Evolutionary conservation across 2,113 vertebrate genomes (phyloP), one percentile per base, ranked within the genome.

Genomic region (Potamarius usumacintae): DNA sequence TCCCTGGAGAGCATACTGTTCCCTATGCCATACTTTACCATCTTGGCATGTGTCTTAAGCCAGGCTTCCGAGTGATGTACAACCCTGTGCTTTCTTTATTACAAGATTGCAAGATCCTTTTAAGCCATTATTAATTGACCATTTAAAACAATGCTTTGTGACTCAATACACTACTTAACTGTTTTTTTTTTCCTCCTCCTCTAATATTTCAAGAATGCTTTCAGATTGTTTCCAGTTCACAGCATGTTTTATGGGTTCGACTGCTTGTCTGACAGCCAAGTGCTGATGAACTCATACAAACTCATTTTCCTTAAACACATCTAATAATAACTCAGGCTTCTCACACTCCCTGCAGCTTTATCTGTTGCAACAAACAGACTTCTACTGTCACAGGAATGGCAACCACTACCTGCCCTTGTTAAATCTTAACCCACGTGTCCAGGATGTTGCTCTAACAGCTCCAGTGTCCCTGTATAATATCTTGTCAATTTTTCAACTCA

Each of bases 161-260:
- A 78, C 25, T n/a, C 10, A 18, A 65, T 7, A 83, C 30, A 15
- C 18, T 57, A 58, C 57, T 60, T 60, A 34, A 10, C 63, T 57
- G 25, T 17, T 55, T 27, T 52, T 67, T 5, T 84, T 57, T 42
- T 8, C 72, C 62, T 50, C 3, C 57, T 9, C 15, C 15, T 55
- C 15, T 27, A 57, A 55, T 58, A 27, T 74, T 60, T 87, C 34
- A 62, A 48, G 53, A 87, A 80, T 82, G 74, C 50, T 79, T 79
- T 55, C 9, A 60, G 58, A 17, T 63, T 79, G 74, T 87, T 87
- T 87, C 57, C 53, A 86, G 48, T 58, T 81, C 78, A 80, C 77
- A 52, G 55, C 53, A 81, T 71, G 53, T 74, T 87, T 87, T 71
- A 86, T 71, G 62, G 63, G 12, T 87, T 79, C 62, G 55, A 11